Evolutionary conservation across 2,888 invertebrate species (phyloP).

Genomic region (Alitta virens): DNA sequence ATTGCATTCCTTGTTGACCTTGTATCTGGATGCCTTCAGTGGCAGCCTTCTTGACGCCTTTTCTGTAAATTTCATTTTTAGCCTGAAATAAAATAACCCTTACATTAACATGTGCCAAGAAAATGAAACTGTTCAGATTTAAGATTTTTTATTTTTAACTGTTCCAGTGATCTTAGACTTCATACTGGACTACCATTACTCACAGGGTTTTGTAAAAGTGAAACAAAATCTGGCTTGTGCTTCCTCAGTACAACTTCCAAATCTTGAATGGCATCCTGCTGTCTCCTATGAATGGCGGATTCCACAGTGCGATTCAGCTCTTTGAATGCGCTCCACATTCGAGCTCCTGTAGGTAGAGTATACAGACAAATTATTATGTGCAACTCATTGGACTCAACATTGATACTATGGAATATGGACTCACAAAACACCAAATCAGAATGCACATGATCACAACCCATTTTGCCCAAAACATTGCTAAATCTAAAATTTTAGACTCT

Average conservation of each 20-base stretch:
- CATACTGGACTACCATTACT: slow-evolving; percentile 3
- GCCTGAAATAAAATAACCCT: no score
- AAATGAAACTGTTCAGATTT: not conserved
- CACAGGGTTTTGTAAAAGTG: slow-evolving; percentile 83
- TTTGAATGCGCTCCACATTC: slow-evolving; percentile 56
- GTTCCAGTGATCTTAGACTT: not conserved
- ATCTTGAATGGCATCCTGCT: slow-evolving; percentile 53
- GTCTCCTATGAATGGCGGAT: slow-evolving; percentile 48
- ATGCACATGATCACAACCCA: no score
- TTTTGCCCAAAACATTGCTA: no score
- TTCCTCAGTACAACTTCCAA: slow-evolving; percentile 75
- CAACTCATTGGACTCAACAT: no score
- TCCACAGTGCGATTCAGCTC: slow-evolving; percentile 53
- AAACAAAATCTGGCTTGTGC: slow-evolving; percentile 83
- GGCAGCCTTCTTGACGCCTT: slow-evolving; percentile 77
- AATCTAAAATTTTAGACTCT: no score
- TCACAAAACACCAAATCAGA: no score
- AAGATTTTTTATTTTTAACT: not conserved
- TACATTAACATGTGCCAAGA: no score
- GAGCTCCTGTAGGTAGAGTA: slow-evolving; percentile 47
- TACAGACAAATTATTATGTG: no score
- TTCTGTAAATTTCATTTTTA: slow-evolving; percentile 73
- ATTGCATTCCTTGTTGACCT: slow-evolving; percentile 50
- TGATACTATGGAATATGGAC: no score
- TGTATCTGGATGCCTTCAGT: slow-evolving; percentile 59